A percentile compares a stretch with the other conserved stretches of the same genome.
These are phyloP conservation scores for Drosophila anomalata DNA, from an alignment of 2,888 invertebrate species.

Conservation along the genomic window DNA sequence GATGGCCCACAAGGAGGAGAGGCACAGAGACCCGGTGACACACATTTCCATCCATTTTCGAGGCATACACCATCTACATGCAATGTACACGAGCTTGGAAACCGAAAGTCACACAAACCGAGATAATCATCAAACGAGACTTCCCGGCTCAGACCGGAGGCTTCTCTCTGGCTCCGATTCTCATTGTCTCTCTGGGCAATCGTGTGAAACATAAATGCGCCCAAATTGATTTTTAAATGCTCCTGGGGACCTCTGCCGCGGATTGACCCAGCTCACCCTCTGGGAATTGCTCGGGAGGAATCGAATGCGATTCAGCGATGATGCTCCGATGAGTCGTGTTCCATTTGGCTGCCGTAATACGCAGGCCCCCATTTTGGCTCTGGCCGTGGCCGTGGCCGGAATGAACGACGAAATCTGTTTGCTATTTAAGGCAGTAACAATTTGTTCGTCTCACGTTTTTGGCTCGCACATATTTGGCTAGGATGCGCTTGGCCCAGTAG, in stretches of 20 bases:
- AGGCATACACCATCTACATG: constrained; percentile 33
- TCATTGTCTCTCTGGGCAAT: constrained; percentile 37
- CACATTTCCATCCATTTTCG: constrained; percentile 52
- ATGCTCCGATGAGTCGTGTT: constrained; percentile 17
- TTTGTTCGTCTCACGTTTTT: constrained; percentile 69
- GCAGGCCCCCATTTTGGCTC: constrained; percentile 35
- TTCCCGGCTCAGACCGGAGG: constrained; percentile 11
- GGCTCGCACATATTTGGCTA: constrained; percentile 55
- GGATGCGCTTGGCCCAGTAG: constrained; percentile 24
- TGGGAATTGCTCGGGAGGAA: constrained; percentile 56
- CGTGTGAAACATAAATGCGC: constrained; percentile 62
- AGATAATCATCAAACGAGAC: constrained; percentile 46
- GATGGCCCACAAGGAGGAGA: constrained; percentile 14
- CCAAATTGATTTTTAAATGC: constrained; percentile 68
- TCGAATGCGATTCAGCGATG: constrained; percentile 22
- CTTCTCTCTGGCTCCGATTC: not conserved
- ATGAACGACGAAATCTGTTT: constrained; percentile 46
- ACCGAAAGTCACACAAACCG: constrained; percentile 57
- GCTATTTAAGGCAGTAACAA: constrained; percentile 68
- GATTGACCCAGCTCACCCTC: constrained; percentile 61
- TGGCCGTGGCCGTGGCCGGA: constrained; percentile 9
- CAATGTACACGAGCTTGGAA: constrained; percentile 51
- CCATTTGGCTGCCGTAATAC: constrained; percentile 39
- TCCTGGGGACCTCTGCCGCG: constrained; percentile 37
- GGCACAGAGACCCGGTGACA: constrained; percentile 66